These are phyloP conservation scores for Pocillopora verrucosa DNA, from an alignment of 64 coral and sea anemone genomes.

Conservation along the genomic window DNA sequence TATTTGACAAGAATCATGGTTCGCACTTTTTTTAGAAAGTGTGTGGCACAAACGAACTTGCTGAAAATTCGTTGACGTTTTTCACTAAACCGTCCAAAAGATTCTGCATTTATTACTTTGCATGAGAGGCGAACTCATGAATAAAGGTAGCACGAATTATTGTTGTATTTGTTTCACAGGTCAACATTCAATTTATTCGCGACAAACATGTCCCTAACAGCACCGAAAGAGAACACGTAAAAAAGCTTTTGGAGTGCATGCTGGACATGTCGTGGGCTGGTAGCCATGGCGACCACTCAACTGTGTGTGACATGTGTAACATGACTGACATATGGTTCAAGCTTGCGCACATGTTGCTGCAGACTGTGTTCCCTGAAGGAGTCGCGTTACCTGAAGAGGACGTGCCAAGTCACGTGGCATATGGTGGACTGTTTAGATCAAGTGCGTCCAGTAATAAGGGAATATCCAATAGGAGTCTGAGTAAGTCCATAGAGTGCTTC, in stretches of 20 bases:
- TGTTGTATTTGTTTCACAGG: conserved; percentile 6
- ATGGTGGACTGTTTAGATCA: conserved; percentile 52
- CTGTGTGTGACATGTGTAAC: conserved; percentile 77
- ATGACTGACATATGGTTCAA: conserved; percentile 96
- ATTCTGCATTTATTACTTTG: no score
- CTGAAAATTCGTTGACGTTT: no score
- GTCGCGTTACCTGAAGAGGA: conserved; percentile 43
- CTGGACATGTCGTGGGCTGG: conserved; percentile 84
- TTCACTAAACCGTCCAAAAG: no score
- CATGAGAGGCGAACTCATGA: background rate
- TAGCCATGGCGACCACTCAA: conserved; percentile 78
- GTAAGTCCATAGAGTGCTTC: background rate
- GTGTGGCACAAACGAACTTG: background rate
- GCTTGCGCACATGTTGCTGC: conserved; percentile 75
- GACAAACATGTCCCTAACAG: conserved; percentile 73
- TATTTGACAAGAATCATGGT: background rate
- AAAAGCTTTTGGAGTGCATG: conserved; percentile 86
- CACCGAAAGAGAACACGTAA: conserved; percentile 83
- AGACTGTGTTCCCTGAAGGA: conserved; percentile 77
- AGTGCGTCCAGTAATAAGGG: conserved; percentile 54
- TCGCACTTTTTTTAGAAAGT: background rate
- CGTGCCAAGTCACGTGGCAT: conserved; percentile 43
- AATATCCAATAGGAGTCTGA: conserved; percentile 69
- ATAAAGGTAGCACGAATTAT: background rate
- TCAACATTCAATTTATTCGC: conserved; percentile 70